phyloP scores from a whole-genome alignment of 1,140 invertebrate genomes.

The Arion vulgaris region DNA sequence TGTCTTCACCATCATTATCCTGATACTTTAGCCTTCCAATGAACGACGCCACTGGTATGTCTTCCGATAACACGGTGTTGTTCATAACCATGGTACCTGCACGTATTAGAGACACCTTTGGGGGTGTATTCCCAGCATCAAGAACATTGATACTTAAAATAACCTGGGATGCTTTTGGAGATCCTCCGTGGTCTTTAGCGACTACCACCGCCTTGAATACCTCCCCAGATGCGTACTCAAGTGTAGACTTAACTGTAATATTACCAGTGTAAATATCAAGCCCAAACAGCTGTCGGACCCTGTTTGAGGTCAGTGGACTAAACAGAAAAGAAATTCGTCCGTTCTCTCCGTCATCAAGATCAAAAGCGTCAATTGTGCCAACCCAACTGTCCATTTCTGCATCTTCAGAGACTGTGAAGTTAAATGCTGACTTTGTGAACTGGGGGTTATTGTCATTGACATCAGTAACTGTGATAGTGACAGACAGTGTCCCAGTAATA shows the following conservation, averaged over 20 bases:
- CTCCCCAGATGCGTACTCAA: constrained; percentile 38
- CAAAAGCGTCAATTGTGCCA: constrained; percentile 54
- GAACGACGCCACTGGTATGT: constrained; percentile 88
- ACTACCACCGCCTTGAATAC: constrained; percentile 44
- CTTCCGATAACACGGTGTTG: constrained; percentile 85
- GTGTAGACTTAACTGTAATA: constrained; percentile 78
- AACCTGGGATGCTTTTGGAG: constrained; percentile 29
- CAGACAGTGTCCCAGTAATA: constrained; percentile 73
- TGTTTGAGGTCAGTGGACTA: constrained; percentile 47
- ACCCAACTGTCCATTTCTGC: constrained; percentile 46
- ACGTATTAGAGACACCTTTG: constrained; percentile 28
- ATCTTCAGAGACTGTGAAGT: constrained; percentile 83
- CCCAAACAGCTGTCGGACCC: constrained; percentile 76
- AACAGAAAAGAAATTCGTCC: constrained; percentile 60
- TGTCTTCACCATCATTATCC: constrained; percentile 88
- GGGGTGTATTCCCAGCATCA: constrained; percentile 41
- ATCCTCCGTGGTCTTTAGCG: constrained; percentile 41
- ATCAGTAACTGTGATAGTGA: constrained; percentile 76
- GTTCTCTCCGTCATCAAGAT: constrained; percentile 61
- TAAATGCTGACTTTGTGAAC: constrained; percentile 74
- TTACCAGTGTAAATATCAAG: constrained; percentile 88
- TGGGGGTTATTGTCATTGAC: constrained; percentile 93
- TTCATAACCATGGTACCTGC: constrained; percentile 19
- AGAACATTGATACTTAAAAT: constrained; percentile 26
- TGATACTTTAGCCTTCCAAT: constrained; percentile 87